Percentiles rank a stretch among this genome's conserved stretches.
These are phyloP conservation scores for Tortrix viridana DNA, from an alignment of 2,888 invertebrate species.

Conservation along the genomic window DNA sequence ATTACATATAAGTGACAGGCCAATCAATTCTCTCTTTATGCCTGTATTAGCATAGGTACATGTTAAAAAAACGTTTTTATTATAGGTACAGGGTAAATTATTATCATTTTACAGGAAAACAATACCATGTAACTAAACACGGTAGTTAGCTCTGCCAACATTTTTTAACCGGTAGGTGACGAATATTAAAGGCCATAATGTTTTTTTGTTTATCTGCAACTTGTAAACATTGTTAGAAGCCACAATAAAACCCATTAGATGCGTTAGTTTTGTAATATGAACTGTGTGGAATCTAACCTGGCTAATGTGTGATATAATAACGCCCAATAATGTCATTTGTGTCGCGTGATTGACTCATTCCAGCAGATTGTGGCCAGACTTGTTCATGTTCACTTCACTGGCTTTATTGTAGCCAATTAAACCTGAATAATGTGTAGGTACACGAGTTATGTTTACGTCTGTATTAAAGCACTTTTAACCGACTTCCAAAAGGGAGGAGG, in stretches of 20 bases:
- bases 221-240: neutral
- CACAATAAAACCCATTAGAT: neutral
- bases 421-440: constrained; percentile 47
- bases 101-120: too few relatives aligned
- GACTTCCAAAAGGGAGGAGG: too few relatives aligned
- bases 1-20: too few relatives aligned
- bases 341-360: constrained; percentile 56
- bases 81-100: too few relatives aligned
- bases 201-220: too few relatives aligned
- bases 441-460: constrained; percentile 6
- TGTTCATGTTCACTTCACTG: constrained; percentile 64
- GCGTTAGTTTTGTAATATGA: constrained; percentile 6
- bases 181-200: too few relatives aligned
- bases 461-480: neutral
- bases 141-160: too few relatives aligned
- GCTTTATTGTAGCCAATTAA: constrained; percentile 61
- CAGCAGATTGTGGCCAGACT: constrained; percentile 57
- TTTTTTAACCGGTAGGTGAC: too few relatives aligned
- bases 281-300: constrained; percentile 29
- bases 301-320: constrained; percentile 59
- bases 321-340: constrained; percentile 54
- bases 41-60: neutral
- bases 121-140: too few relatives aligned
- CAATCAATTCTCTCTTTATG: neutral
- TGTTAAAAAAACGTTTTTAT: too few relatives aligned